Evolutionary conservation across 2,888 invertebrate species (phyloP).

Genomic region (Fragum sueziense): DNA sequence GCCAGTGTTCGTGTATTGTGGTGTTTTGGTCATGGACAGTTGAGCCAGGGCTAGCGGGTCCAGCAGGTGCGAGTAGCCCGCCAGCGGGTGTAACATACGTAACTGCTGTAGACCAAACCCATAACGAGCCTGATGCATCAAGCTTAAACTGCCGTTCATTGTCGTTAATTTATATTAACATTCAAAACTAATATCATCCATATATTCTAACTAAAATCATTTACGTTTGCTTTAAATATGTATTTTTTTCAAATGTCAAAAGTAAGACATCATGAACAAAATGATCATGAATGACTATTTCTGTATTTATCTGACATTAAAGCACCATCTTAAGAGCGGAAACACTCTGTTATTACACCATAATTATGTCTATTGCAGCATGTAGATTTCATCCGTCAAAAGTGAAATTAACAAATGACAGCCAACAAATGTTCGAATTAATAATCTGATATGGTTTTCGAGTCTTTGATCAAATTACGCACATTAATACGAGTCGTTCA

Average conservation of each 20-base stretch:
- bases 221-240: no score
- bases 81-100: conserved; percentile 52
- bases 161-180: no score
- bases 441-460: background rate
- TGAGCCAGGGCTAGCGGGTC: conserved; percentile 53
- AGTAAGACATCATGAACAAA: no score
- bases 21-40: conserved; percentile 44
- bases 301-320: no score
- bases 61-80: conserved; percentile 55
- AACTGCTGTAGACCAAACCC: conserved; percentile 47
- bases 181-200: no score
- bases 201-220: no score
- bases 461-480: background rate
- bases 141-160: conserved; percentile 49
- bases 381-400: background rate
- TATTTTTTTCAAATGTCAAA: no score
- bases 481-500: background rate
- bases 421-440: background rate
- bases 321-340: no score
- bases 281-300: no score
- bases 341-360: no score
- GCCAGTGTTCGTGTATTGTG: conserved; percentile 39
- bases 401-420: background rate
- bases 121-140: conserved; percentile 50
- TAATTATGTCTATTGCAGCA: no score